Base-by-base conservation (phyloP, 1,140 invertebrate genomes). In the Thrips palmi region DNA sequence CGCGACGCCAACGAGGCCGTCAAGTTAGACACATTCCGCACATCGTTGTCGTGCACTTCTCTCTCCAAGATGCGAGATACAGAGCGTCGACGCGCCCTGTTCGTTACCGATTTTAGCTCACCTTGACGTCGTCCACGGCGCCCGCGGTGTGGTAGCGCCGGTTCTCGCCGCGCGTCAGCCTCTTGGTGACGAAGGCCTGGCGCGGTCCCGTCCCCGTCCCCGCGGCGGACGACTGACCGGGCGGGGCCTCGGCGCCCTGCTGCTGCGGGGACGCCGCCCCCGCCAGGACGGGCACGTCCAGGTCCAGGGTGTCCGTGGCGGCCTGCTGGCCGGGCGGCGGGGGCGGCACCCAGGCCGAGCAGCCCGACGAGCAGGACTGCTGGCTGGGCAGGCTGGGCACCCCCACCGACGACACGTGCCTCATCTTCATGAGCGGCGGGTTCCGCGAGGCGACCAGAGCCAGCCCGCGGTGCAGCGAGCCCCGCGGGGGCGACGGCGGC, bases 361-460 rank as follows among this genome's bases (percentile, higher is more conserved):
- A 7, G 24, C 12, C 24, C 24, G 24, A 8, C 24, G 24, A 27
- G 12, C 7, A 8, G 7, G 7, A 12, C 12, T 7, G 7, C 7
- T 27, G 7, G 12, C 24, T 27, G 7, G 12, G 12, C 24, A 38
- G 24, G 29, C 27, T 36, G 17, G 22, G 25, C 17, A 32, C 28
- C 20, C 14, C 38, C 1, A 32, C 25, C 11, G 39, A 41, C 2
- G 21, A 32, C 25, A 59, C 49, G 47, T 73, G 67, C 41, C 74
- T 60, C 10, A 72, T 76, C 55, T 79, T 79, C 37, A 75, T 58
- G 40, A 81, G 56, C 3, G 77, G 77, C 32, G 77, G 77, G 56
- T 81, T 80, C 42, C 74, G 68, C n/a, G 65, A 73, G 43, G 70
- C 67, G 8, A 70, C 70, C 36, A 79, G 65, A 21, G 77, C 75